phyloP scores from a whole-genome alignment of 2,888 invertebrate species.

The Theristus sp. region DNA sequence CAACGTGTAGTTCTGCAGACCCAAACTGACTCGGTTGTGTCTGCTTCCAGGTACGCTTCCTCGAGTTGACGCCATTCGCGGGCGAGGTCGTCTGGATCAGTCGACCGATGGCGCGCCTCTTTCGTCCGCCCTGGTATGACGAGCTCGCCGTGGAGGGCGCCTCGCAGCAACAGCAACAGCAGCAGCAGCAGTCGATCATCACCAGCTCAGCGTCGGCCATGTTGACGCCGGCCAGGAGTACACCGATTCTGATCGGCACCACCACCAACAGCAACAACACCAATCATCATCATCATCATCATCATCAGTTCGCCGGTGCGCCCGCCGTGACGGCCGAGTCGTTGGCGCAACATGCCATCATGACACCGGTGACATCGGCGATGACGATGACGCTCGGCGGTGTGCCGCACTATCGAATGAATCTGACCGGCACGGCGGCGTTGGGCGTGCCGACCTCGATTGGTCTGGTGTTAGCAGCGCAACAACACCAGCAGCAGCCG shows the following conservation, averaged over 20 bases:
- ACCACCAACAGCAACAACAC: no score
- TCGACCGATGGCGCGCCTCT: conserved; percentile 67
- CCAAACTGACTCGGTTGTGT: neutral
- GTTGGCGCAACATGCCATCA: neutral
- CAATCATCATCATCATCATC: no score
- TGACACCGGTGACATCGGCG: neutral
- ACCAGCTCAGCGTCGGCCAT: neutral
- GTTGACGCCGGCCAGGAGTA: neutral
- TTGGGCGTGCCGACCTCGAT: no score
- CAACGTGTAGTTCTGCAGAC: no score
- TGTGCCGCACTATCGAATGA: no score
- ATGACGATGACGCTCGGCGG: no score
- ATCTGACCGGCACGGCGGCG: no score
- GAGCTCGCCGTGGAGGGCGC: conserved; percentile 41
- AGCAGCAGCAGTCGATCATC: neutral
- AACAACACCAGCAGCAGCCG: neutral
- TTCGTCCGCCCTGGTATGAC: conserved; percentile 89
- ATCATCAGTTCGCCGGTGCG: no score
- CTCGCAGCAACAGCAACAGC: neutral
- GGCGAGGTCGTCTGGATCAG: conserved; percentile 44
- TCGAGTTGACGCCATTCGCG: neutral
- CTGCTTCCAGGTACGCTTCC: neutral
- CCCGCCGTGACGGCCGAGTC: neutral
- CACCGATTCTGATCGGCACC: neutral
- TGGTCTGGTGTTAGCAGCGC: no score